These are phyloP conservation scores for Chrysomela aeneicollis DNA, from an alignment of 2,888 invertebrate genomes.

Conservation along the genomic window DNA sequence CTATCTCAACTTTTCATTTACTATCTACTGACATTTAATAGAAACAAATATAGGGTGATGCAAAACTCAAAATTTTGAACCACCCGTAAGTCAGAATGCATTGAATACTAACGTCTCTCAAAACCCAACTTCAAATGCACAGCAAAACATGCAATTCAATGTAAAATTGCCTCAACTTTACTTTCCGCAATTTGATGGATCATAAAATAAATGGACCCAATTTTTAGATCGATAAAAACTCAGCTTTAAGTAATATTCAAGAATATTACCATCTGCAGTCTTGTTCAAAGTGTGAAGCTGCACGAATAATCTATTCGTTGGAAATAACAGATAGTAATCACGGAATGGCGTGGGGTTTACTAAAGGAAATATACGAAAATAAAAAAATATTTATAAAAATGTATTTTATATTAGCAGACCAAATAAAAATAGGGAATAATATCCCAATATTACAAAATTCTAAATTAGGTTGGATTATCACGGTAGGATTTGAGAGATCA, in stretches of 20 bases:
- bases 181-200: conserved; percentile 16
- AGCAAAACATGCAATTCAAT: background rate
- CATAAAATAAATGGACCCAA: conserved; percentile 21
- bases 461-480: conserved; percentile 25
- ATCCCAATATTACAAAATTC: conserved; percentile 18
- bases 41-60: too few relatives aligned
- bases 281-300: conserved; percentile 23
- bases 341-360: conserved; percentile 18
- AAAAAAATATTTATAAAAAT: conserved; percentile 13
- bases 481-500: background rate
- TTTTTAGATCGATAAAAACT: conserved; percentile 18
- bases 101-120: background rate
- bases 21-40: too few relatives aligned
- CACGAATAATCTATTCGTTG: conserved; percentile 15
- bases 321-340: conserved; percentile 20
- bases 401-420: conserved; percentile 16
- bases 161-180: conserved; percentile 20
- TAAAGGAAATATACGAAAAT: conserved; percentile 25
- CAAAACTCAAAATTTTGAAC: too few relatives aligned
- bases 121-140: background rate
- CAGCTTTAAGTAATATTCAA: conserved; percentile 13
- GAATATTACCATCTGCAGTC: conserved; percentile 26
- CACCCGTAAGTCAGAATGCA: too few relatives aligned
- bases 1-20: too few relatives aligned
- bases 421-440: background rate